Conservation (phyloP, 2,113 vertebrate species). For the Ceuthmochares aereus region DNA sequence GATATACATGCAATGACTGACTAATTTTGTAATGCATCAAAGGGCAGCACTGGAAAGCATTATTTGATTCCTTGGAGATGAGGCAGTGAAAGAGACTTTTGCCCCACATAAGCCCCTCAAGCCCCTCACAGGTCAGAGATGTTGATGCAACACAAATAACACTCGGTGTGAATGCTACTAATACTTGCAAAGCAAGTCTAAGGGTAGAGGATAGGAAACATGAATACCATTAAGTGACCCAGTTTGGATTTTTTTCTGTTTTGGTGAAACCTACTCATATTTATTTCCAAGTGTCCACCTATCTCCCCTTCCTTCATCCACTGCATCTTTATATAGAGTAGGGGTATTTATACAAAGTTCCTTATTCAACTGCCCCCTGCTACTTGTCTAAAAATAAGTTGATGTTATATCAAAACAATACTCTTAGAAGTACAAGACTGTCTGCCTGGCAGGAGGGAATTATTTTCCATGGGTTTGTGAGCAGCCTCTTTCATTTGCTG, state of each 20-base stretch:
- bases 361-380: neutral
- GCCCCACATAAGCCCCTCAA: neutral
- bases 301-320: neutral
- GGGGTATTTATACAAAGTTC: neutral
- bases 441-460: neutral
- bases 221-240: neutral
- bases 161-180: neutral
- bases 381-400: neutral
- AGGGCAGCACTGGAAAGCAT: neutral
- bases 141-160: neutral
- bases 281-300: neutral
- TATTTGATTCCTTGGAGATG: neutral
- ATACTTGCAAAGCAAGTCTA: neutral
- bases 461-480: neutral
- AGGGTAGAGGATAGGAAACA: neutral
- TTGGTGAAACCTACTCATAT: neutral
- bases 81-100: neutral
- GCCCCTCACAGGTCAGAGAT: neutral
- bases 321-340: neutral
- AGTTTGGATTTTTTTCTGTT: neutral
- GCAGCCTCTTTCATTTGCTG: neutral
- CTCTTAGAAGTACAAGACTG: neutral
- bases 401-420: neutral
- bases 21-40: neutral
- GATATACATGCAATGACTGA: fast-evolving